Conservation (phyloP, 2,888 invertebrate species). For the Desoria tigrina region DNA sequence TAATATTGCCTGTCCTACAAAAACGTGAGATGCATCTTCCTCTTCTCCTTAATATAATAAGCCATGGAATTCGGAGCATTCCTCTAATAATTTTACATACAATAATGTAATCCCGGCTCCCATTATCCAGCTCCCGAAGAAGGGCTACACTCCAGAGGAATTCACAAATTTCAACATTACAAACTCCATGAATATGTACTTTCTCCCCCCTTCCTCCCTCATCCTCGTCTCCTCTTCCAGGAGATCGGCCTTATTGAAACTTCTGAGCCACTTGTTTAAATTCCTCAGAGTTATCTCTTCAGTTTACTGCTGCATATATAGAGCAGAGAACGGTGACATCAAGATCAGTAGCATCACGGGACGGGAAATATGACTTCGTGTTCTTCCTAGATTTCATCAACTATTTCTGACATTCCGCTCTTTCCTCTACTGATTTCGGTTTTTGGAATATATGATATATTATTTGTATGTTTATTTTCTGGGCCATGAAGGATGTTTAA, state of each 20-base stretch:
- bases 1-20: conserved; percentile 54
- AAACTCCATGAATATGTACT: conserved; percentile 6
- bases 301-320: not conserved
- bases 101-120: conserved; percentile 36
- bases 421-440: too few species aligned
- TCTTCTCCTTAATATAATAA: conserved; percentile 48
- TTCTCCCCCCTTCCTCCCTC: conserved; percentile 6
- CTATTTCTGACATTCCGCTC: too few species aligned
- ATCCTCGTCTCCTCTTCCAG: not conserved
- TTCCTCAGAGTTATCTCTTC: conserved; percentile 12
- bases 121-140: conserved; percentile 14
- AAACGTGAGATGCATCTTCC: conserved; percentile 54
- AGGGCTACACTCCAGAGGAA: conserved; percentile 14
- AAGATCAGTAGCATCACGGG: too few species aligned
- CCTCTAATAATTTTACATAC: conserved; percentile 52
- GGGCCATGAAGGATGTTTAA: too few species aligned
- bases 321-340: too few species aligned
- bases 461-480: too few species aligned
- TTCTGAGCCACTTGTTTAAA: conserved; percentile 19
- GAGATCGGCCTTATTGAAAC: conserved; percentile 9
- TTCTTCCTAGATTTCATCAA: too few species aligned
- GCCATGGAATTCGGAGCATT: conserved; percentile 49
- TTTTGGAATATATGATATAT: too few species aligned
- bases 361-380: too few species aligned
- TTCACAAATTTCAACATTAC: conserved; percentile 18